Base-by-base conservation (phyloP, 2,888 invertebrate species). In the Epinotia bilunana region DNA sequence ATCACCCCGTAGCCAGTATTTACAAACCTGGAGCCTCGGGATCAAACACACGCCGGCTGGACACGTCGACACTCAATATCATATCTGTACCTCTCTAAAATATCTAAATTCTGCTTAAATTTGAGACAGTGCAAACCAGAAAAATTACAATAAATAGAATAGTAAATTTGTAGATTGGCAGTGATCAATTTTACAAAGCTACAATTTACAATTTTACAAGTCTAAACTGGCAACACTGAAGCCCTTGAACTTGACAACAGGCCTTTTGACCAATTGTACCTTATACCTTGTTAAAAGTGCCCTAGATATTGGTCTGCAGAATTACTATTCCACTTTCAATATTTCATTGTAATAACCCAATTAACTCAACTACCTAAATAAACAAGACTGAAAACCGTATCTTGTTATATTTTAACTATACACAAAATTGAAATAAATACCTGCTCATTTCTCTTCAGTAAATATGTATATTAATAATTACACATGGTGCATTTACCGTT, bases 21-120 rank as follows among this genome's bases (percentile, higher is more conserved):
- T n/a, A n/a, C n/a, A n/a, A n/a, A n/a, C n/a, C 55, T 62, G 23
- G 28, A 18, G 53, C n/a, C 53, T n/a, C 3, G 11, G 53, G 65
- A 53, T 65, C 65, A 65, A 53, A 65, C 65, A 28, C 65, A 64
- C 23, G 46, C 63, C 63, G 46, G 63, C 63, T 64, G 46, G 28
- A 65, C 65, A 65, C n/a, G n/a, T 33, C n/a, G 11, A 7, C 53
- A 13, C 53, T 33, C 33, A 33, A 33, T 65, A 65, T 33, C 46
- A 53, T 65, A 28, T 43, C 43, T 62, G 11, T 62, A 20, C n/a
- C n/a, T n/a, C n/a, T 11, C 3, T 20, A 18, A n/a, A 13, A 55
- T n/a, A 18, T 9, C 53, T 53, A 9, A 55, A n/a, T 55, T n/a
- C 12, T 57, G 18, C 7, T 57, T 57, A 57, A 57, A 11, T 18